Evolutionary conservation across 2,888 invertebrate species (phyloP).

Genomic region (Pollenia angustigena): DNA sequence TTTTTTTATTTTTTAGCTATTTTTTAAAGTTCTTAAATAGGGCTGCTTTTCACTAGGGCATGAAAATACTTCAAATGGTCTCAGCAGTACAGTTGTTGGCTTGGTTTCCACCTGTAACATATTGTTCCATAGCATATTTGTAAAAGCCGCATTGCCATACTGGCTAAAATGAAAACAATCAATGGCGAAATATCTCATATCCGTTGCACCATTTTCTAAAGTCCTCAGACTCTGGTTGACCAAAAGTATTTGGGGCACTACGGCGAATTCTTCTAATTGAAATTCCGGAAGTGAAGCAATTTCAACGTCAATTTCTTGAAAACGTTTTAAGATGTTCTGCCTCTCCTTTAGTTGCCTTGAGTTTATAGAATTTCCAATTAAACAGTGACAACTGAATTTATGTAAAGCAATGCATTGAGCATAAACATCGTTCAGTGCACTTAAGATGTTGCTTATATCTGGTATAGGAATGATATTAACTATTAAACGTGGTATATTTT

Average conservation of each 20-base stretch:
- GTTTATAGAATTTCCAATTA: conserved; percentile 76
- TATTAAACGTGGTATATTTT: conserved; percentile 85
- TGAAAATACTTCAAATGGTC: conserved; percentile 75
- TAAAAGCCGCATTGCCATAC: conserved; percentile 85
- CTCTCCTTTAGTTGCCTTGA: conserved; percentile 60
- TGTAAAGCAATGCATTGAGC: conserved; percentile 76
- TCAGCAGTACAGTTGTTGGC: conserved; percentile 78
- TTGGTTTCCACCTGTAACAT: conserved; percentile 84
- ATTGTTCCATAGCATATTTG: conserved; percentile 86
- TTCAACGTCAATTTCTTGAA: conserved; percentile 85
- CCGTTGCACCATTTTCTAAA: conserved; percentile 82
- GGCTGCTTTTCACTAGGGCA: conserved; percentile 81
- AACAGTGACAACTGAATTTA: conserved; percentile 78
- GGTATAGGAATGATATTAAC: conserved; percentile 79
- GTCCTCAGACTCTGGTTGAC: conserved; percentile 80
- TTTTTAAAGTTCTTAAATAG: conserved; percentile 78
- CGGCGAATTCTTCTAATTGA: conserved; percentile 85
- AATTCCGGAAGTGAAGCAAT: conserved; percentile 83
- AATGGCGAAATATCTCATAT: conserved; percentile 85
- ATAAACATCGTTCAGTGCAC: conserved; percentile 74
- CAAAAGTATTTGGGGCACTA: conserved; percentile 85
- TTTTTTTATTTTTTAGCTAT: conserved; percentile 62
- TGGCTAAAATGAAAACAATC: conserved; percentile 88
- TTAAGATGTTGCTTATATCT: conserved; percentile 75
- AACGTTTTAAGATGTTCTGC: conserved; percentile 76